These are phyloP conservation scores for Hemicrepidius hirtus DNA, from an alignment of 2,888 invertebrate species.

Conservation along the genomic window DNA sequence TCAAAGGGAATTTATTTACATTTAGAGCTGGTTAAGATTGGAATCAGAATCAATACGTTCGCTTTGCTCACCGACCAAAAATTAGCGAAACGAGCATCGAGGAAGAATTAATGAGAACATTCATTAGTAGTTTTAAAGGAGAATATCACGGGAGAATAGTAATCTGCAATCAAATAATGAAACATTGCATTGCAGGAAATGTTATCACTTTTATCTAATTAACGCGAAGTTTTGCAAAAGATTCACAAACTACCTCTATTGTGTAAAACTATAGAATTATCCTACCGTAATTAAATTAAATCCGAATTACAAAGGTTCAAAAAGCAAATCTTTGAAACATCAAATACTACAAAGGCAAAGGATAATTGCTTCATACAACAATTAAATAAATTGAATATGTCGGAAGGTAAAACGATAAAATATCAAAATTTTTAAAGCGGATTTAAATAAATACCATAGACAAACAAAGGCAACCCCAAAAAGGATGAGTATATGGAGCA, in stretches of 20 bases:
- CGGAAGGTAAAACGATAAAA: neutral
- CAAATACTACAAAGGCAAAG: no score
- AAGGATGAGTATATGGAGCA: neutral
- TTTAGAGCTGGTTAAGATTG: conserved; percentile 4
- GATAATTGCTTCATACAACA: neutral
- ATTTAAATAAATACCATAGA: neutral
- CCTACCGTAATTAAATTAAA: no score
- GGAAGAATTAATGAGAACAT: conserved; percentile 21
- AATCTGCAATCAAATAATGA: neutral
- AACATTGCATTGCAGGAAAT: neutral
- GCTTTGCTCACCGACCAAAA: conserved; percentile 16
- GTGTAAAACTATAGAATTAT: no score
- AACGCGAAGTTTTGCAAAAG: no score
- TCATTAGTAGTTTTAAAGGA: conserved; percentile 8
- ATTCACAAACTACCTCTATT: no score
- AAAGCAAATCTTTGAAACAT: no score
- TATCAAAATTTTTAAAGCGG: neutral
- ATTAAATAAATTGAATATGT: neutral
- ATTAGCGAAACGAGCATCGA: conserved; percentile 21
- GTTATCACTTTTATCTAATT: neutral
- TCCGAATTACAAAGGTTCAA: no score
- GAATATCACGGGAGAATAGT: no score
- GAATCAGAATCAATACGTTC: conserved; percentile 13
- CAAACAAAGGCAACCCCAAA: neutral
- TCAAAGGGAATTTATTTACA: conserved; percentile 25